Base-by-base conservation (phyloP, 2,888 invertebrate species). In the Lepetodrilus schrolli region DNA sequence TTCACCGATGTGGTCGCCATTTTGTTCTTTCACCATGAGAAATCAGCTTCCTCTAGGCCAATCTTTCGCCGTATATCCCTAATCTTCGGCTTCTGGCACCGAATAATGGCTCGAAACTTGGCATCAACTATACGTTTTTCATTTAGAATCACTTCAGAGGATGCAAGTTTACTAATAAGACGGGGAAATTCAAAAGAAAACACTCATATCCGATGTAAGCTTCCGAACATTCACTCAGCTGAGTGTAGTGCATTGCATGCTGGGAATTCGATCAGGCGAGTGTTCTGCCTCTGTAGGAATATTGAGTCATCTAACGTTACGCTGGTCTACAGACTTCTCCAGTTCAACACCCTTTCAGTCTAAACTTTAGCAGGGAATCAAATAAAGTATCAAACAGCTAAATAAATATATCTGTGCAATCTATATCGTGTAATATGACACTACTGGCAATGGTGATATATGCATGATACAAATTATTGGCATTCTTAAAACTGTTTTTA, bases 1-100 rank as follows among this genome's bases (percentile, higher is more conserved):
- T 90, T 90, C 69, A 89, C 88, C 72, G 80, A 75, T 71, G 78
- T 76, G 66, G 80, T 78, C 77, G 78, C 80, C 80, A 78, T 80
- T 76, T 80, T 80, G 73, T 49, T 26, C 13, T 70, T 68, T 50
- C 65, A 77, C 75, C 77, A 75, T 79, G 75, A 74, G 77, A 77
- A 73, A 73, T 37, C 68, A 69, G 74, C 73, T 76, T 77, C 74
- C 74, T 70, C 71, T 58, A 68, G 71, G 73, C 50, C 69, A 50
- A 43, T 77, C 48, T 66, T 71, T 8, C 71, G 47, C 66, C 36
- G 69, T 43, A 75, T 51, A 47, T 47, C 26, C 38, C 23, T 43
- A 43, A 21, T 13, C 13, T 20, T 13, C n/a, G 68, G 47, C 47
- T 68, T 17, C 26, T 26, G 47, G 20, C 43, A 47, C 38, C 38